phyloP scores from a whole-genome alignment of 2,797 vertebrate species.

The Nannoperca australis region DNA sequence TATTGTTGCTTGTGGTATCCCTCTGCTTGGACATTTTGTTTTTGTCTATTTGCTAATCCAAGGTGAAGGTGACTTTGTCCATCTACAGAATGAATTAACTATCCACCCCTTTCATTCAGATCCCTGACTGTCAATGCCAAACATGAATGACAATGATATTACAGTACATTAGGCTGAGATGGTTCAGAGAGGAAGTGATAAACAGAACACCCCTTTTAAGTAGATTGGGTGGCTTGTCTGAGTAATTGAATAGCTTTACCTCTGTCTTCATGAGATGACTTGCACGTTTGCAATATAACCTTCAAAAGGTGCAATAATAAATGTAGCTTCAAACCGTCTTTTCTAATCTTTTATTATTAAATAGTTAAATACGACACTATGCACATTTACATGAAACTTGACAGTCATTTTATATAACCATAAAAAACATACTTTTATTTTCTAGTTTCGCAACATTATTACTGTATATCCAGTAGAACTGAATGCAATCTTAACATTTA shows the following conservation, averaged over 20 bases:
- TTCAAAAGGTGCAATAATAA: not conserved
- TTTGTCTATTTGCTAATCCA: slow-evolving; percentile 5
- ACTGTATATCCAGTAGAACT: not conserved
- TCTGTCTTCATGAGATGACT: not conserved
- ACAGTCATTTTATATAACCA: not conserved
- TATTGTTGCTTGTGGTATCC: not conserved
- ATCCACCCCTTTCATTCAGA: slow-evolving; percentile 40
- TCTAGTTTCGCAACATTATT: not conserved
- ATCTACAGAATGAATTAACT: slow-evolving; percentile 8
- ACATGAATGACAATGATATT: slow-evolving; percentile 25
- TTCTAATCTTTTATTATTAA: not conserved
- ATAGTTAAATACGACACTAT: not conserved
- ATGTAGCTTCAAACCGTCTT: not conserved
- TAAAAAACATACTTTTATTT: not conserved
- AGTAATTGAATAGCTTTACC: slow-evolving; percentile 20
- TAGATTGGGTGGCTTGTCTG: not conserved
- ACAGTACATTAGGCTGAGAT: not conserved
- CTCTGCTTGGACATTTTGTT: not conserved
- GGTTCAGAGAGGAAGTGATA: not conserved
- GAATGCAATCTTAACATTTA: not conserved
- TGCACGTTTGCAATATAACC: not conserved
- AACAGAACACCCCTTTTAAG: slow-evolving; percentile 4
- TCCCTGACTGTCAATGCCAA: slow-evolving; percentile 16
- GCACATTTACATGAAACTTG: not conserved
- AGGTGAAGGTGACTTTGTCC: slow-evolving; percentile 35